Evolutionary conservation across 2,888 invertebrate species (phyloP).

Genomic region (Agrotis puta): DNA sequence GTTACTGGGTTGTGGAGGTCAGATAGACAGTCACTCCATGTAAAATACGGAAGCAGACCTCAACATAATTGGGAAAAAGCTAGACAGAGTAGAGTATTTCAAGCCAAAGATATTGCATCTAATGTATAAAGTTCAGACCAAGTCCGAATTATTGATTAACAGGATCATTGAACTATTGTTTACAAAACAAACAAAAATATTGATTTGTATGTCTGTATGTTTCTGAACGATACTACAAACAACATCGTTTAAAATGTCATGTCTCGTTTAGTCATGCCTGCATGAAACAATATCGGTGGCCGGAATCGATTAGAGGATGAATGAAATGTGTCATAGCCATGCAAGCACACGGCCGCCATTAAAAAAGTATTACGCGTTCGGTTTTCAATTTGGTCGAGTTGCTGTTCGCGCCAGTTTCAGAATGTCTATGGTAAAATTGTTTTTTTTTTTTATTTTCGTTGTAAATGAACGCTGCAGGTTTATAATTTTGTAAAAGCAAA

Average conservation of each 20-base stretch:
- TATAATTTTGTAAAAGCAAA: too few species aligned
- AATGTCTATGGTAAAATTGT: background rate
- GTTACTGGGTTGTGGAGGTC: too few species aligned
- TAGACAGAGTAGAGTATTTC: too few species aligned
- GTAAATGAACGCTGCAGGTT: too few species aligned
- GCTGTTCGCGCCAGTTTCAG: background rate
- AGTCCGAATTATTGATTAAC: too few species aligned
- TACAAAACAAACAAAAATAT: conserved; percentile 41
- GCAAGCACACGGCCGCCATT: conserved; percentile 1
- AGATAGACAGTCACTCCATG: too few species aligned
- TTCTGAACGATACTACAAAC: conserved; percentile 32
- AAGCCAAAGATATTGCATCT: too few species aligned
- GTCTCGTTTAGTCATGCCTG: conserved; percentile 45
- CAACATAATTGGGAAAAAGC: too few species aligned
- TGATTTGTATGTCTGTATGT: conserved; percentile 17
- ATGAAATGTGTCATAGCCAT: conserved; percentile 41
- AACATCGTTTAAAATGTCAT: conserved; percentile 45
- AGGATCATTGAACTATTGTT: conserved; percentile 2
- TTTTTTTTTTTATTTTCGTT: background rate
- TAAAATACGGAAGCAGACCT: too few species aligned
- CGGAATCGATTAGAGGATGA: conserved; percentile 44
- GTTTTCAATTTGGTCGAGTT: conserved; percentile 34
- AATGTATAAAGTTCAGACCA: too few species aligned
- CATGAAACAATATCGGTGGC: conserved; percentile 49
- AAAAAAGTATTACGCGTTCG: conserved; percentile 44